Conservation (phyloP, 2,113 vertebrate genomes). For the Oryctolagus cuniculus region mOryCun1.1 NC_091450.1:12396501-12397000, state of each 20-base stretch:
- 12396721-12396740: constrained; percentile 88
- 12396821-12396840: background rate
- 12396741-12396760: constrained; percentile 83
- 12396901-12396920: background rate
- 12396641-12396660: constrained; percentile 84
- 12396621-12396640: constrained; percentile 64
- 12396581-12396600: constrained; percentile 95
- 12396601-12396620: constrained; percentile 90
- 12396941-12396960: too few species aligned
- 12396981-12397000: too few species aligned
- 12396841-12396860: background rate
- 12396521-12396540: constrained; percentile 93
- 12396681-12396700: constrained; percentile 85
- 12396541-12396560: constrained; percentile 93
- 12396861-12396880: too few species aligned
- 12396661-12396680: constrained; percentile 84
- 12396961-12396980: too few species aligned
- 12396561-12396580: constrained; percentile 90
- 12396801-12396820: background rate
- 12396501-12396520: constrained; percentile 91
- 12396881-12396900: background rate
- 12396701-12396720: constrained; percentile 84
- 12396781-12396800: background rate
- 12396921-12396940: too few species aligned
- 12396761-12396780: constrained; percentile 63